Evolutionary conservation across 2,113 vertebrate species (phyloP).

Genomic region (Genyomyrus donnyi): DNA sequence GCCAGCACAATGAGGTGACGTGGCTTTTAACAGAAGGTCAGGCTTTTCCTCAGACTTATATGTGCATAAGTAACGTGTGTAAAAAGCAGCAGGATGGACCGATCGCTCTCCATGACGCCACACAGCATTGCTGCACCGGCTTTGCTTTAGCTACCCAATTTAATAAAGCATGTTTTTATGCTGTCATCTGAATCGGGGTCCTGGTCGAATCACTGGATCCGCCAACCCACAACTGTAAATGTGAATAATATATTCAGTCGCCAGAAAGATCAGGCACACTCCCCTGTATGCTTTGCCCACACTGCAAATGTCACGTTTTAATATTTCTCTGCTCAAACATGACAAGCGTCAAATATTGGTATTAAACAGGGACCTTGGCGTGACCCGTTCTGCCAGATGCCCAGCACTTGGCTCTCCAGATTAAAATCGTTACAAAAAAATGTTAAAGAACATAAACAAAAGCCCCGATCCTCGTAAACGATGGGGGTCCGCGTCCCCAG

Average conservation of each 20-base stretch:
- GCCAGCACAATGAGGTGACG: background rate
- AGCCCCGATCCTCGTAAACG: background rate
- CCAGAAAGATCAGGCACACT: background rate
- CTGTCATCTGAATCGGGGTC: background rate
- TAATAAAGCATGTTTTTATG: background rate
- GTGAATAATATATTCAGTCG: background rate
- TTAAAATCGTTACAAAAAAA: constrained; percentile 11
- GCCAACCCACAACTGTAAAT: background rate
- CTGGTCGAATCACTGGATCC: background rate
- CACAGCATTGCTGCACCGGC: background rate
- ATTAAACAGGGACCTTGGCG: background rate
- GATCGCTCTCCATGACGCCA: background rate
- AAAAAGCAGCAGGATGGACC: background rate
- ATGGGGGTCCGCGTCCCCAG: background rate
- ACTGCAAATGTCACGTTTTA: background rate
- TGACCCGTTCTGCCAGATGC: background rate
- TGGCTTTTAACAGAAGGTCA: background rate
- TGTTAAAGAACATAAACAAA: background rate
- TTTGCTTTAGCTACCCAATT: background rate
- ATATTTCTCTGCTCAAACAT: background rate
- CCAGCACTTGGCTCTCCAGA: background rate
- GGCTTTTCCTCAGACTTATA: background rate
- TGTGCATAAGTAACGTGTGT: background rate
- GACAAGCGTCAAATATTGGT: constrained; percentile 1
- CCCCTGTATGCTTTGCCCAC: background rate